Conservation (phyloP, 2,113 vertebrate species). For the Tilapia sparmanii region DNA sequence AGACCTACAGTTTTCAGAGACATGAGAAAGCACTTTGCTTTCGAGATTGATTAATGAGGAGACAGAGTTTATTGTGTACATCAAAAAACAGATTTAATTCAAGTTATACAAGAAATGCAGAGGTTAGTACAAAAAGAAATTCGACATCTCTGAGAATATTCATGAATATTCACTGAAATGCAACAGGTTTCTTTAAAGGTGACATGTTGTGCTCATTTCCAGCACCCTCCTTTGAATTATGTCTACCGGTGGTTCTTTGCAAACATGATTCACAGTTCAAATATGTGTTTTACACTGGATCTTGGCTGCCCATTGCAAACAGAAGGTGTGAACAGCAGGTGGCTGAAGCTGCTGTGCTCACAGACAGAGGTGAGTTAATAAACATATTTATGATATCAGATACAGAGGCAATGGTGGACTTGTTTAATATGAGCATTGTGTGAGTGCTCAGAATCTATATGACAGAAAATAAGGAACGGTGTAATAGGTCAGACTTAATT, state of each 20-base stretch:
- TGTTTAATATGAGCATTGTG: background rate
- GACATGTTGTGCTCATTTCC: background rate
- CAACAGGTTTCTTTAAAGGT: background rate
- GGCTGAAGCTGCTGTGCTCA: background rate
- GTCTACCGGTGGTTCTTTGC: background rate
- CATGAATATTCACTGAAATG: background rate
- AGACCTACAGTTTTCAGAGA: background rate
- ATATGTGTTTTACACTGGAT: background rate
- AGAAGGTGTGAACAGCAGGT: background rate
- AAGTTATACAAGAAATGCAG: background rate
- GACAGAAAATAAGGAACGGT: background rate
- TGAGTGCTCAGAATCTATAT: background rate
- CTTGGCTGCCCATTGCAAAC: background rate
- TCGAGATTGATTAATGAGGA: background rate
- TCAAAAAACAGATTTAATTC: background rate
- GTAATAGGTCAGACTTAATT: background rate
- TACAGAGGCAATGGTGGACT: background rate
- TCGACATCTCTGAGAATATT: background rate
- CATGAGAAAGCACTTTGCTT: background rate
- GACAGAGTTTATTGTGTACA: background rate
- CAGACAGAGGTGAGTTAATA: background rate
- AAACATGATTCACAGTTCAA: background rate
- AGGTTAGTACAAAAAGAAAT: background rate
- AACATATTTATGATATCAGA: background rate
- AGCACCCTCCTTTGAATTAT: background rate